Conservation (phyloP, 2,888 invertebrate species). For the Cosmopolites sordidus region DNA sequence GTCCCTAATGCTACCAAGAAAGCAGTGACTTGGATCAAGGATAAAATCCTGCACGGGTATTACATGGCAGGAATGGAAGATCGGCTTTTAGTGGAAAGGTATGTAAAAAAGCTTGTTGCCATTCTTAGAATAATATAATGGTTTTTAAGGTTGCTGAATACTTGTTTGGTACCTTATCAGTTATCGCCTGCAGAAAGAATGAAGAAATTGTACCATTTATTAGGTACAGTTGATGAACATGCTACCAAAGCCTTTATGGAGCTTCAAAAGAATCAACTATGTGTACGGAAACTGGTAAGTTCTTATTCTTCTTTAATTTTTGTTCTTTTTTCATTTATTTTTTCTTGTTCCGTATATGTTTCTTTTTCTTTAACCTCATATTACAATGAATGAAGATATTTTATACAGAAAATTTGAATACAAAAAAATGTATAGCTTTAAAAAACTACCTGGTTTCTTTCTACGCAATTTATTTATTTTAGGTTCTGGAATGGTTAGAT, state of each 20-base stretch:
- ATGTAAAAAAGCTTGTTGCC: background rate
- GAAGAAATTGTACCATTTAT: slow-evolving; percentile 82
- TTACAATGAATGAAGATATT: too few species aligned
- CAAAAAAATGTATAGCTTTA: too few species aligned
- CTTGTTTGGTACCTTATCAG: slow-evolving; percentile 91
- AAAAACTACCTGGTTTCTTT: slow-evolving; percentile 51
- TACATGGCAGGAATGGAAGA: slow-evolving; percentile 78
- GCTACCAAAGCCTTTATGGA: slow-evolving; percentile 92
- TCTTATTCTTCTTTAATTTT: too few species aligned
- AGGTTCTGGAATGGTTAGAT: slow-evolving; percentile 73
- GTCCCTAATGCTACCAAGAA: slow-evolving; percentile 80
- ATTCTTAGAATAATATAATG: too few species aligned
- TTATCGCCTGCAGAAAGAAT: slow-evolving; percentile 81
- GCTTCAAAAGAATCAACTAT: slow-evolving; percentile 84
- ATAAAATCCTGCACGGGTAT: slow-evolving; percentile 92
- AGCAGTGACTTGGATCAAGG: slow-evolving; percentile 93
- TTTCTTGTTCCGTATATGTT: too few species aligned
- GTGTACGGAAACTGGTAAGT: slow-evolving; percentile 71
- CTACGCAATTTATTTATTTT: too few species aligned
- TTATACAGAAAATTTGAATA: too few species aligned
- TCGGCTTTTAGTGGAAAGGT: slow-evolving; percentile 83
- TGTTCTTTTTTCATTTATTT: too few species aligned
- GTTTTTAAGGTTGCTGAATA: slow-evolving; percentile 60
- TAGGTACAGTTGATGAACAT: slow-evolving; percentile 91
- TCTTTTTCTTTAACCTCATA: too few species aligned